Conservation (phyloP, 2,888 invertebrate genomes). For the Xanthorhoe spadicearia region DNA sequence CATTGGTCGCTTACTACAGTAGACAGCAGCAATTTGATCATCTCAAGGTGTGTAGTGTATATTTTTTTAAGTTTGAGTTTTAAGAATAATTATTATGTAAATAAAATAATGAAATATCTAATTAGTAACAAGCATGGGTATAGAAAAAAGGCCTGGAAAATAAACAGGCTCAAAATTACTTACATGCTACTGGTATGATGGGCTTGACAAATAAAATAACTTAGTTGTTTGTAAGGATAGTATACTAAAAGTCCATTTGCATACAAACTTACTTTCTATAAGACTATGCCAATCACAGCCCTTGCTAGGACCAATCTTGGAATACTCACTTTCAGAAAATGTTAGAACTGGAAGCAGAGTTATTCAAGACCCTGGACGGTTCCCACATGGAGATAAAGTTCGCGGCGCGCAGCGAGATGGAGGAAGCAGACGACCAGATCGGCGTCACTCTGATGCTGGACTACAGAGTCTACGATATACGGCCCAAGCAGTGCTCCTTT, state of each 20-base stretch:
- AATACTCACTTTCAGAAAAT: constrained; percentile 57
- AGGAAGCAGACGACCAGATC: constrained; percentile 57
- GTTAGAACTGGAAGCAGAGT: constrained; percentile 60
- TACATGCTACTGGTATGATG: no score
- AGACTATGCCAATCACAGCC: no score
- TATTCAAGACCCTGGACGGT: constrained; percentile 68
- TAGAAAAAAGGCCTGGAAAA: no score
- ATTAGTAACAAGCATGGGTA: no score
- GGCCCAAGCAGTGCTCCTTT: constrained; percentile 65
- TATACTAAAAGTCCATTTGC: no score
- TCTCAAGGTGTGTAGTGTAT: constrained; percentile 57
- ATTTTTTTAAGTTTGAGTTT: neutral
- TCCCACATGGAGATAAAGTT: constrained; percentile 70
- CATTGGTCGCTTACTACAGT: constrained; percentile 71
- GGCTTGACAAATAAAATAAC: no score
- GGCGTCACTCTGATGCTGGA: constrained; percentile 61
- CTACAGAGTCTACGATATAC: constrained; percentile 69
- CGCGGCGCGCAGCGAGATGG: constrained; percentile 50
- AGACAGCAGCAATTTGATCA: constrained; percentile 66
- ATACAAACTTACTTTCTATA: no score
- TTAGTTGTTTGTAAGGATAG: no score
- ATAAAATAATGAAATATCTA: no score
- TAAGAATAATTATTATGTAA: no score
- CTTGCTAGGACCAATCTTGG: no score
- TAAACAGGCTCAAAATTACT: no score